A percentile compares a stretch with the other conserved stretches of the same genome.
phyloP scores from a whole-genome alignment of 2,888 invertebrate genomes.

The Heliothis peltigera region DNA sequence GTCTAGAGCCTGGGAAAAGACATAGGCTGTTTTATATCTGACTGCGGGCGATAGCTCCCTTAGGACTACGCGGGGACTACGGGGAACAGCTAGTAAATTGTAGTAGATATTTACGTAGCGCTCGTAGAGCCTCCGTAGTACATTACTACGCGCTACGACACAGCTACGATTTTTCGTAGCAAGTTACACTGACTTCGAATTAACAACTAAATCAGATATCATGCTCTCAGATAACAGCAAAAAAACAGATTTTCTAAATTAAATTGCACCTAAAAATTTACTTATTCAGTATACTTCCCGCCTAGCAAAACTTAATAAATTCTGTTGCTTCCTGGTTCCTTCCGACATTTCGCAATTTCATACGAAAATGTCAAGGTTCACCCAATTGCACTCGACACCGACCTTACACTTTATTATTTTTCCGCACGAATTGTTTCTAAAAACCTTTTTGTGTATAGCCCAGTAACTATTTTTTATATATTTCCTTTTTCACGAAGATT shows the following conservation, averaged over 20 bases:
- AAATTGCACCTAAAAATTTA: too few relatives aligned
- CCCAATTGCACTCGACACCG: conserved; percentile 1
- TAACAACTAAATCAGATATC: conserved; percentile 16
- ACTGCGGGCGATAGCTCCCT: too few relatives aligned
- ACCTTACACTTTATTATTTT: conserved; percentile 18
- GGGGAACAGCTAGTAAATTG: too few relatives aligned
- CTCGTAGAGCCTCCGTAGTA: conserved; percentile 44
- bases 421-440: conserved; percentile 30
- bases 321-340: conserved; percentile 4
- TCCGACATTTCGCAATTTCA: conserved; percentile 14
- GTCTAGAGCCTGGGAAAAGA: too few relatives aligned
- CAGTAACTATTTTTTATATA: too few relatives aligned
- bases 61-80: too few relatives aligned
- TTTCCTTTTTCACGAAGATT: too few relatives aligned
- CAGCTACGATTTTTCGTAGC: background rate
- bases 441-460: background rate
- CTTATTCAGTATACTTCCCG: background rate
- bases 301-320: conserved; percentile 10
- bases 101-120: too few relatives aligned
- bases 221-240: too few relatives aligned
- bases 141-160: conserved; percentile 38
- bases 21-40: too few relatives aligned
- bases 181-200: background rate
- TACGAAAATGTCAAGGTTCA: conserved; percentile 12
- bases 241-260: too few relatives aligned